phyloP scores from a whole-genome alignment of 2,888 invertebrate species.

The Philhelius pedissequus region DNA sequence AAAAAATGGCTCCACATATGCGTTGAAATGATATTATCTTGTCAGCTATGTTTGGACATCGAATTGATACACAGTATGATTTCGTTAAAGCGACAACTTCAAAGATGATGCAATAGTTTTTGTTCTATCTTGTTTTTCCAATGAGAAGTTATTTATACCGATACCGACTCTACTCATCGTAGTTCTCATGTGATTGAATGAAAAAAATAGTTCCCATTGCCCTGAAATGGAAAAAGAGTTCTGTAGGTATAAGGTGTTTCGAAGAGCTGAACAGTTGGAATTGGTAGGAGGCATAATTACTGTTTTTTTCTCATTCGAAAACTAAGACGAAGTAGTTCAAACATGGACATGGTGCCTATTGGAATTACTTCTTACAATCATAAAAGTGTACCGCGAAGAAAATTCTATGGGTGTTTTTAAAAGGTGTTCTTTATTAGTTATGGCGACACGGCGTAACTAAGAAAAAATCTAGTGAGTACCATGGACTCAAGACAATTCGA shows the following conservation, averaged over 20 bases:
- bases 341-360: too few relatives aligned
- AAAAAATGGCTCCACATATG: neutral
- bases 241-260: neutral
- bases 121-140: neutral
- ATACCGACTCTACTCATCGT: neutral
- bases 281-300: neutral
- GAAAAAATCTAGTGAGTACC: too few relatives aligned
- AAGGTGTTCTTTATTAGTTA: too few relatives aligned
- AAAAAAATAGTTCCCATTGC: conserved; percentile 21
- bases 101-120: neutral
- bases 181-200: neutral
- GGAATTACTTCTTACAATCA: too few relatives aligned
- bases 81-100: neutral
- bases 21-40: conserved; percentile 33
- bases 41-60: conserved; percentile 29
- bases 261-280: neutral
- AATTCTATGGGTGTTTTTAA: too few relatives aligned
- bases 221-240: neutral
- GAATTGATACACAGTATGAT: conserved; percentile 15
- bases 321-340: too few relatives aligned
- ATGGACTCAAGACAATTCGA: too few relatives aligned
- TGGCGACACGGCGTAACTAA: too few relatives aligned
- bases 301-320: too few relatives aligned
- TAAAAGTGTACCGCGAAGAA: too few relatives aligned
- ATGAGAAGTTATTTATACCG: neutral